A percentile compares a stretch with the other conserved stretches of the same genome.
Evolutionary conservation across 2,888 invertebrate species (phyloP).

Genomic region (Drosophila kuntzei): DNA sequence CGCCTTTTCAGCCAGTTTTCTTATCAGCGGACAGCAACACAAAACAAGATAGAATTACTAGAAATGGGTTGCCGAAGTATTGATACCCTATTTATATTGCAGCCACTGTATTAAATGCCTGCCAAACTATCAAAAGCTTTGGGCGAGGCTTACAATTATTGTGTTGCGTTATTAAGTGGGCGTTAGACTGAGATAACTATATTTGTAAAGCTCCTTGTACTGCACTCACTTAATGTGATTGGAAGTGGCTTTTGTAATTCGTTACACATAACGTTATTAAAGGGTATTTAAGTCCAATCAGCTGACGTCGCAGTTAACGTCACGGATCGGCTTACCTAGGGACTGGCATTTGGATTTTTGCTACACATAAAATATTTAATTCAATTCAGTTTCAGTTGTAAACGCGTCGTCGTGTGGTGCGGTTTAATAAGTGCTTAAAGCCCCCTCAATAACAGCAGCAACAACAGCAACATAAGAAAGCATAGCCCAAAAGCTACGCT

Average conservation of each 20-base stretch:
- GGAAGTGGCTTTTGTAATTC: not conserved
- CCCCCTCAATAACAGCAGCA: not conserved
- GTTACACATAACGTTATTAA: slow-evolving; percentile 3
- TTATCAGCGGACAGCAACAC: slow-evolving; percentile 60
- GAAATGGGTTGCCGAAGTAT: not conserved
- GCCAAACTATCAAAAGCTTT: not conserved
- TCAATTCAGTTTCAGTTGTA: slow-evolving; percentile 60
- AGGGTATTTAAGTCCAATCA: slow-evolving; percentile 20
- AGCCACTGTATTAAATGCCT: not conserved
- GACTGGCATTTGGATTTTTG: slow-evolving; percentile 31
- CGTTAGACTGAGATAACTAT: slow-evolving; percentile 6
- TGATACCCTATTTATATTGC: slow-evolving; percentile 7
- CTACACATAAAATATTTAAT: slow-evolving; percentile 52
- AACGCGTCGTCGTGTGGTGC: slow-evolving; percentile 51
- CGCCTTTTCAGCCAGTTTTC: slow-evolving; percentile 29
- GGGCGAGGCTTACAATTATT: not conserved
- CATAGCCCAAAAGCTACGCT: slow-evolving; percentile 15
- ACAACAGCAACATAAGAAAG: slow-evolving; percentile 34
- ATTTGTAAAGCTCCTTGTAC: not conserved
- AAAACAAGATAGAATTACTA: slow-evolving; percentile 13
- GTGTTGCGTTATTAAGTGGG: not conserved
- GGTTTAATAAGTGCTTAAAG: slow-evolving; percentile 46
- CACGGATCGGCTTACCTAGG: slow-evolving; percentile 43
- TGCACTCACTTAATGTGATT: not conserved
- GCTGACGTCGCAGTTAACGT: slow-evolving; percentile 26